Conservation (phyloP, 2,113 vertebrate species). For the Chauna torquata region DNA sequence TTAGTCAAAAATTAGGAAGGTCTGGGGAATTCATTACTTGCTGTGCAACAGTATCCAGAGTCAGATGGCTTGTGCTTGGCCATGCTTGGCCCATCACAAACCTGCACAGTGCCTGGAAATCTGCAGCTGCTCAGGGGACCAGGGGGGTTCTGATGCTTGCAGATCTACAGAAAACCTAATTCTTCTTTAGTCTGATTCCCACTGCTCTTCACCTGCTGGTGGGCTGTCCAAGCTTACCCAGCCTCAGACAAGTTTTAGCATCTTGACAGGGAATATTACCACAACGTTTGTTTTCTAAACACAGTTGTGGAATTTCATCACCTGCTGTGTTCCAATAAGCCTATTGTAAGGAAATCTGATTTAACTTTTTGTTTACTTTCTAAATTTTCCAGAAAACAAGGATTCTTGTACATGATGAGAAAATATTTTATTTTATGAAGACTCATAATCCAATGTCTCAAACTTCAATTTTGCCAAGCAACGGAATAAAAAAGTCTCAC, state of each 20-base stretch:
- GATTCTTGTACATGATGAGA: fast-evolving
- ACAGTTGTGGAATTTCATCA: neutral
- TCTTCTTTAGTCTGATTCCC: neutral
- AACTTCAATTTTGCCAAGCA: neutral
- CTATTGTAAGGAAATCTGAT: neutral
- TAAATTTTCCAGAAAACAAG: neutral
- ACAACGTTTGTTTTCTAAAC: neutral
- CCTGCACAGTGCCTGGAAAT: neutral
- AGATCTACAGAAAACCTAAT: neutral
- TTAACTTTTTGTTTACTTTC: neutral
- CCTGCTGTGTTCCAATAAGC: neutral
- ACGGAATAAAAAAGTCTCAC: neutral
- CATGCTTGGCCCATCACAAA: fast-evolving
- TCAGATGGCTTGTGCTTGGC: neutral
- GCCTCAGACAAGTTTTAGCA: neutral
- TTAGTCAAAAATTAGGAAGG: neutral
- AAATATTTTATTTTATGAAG: neutral
- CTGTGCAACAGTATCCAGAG: neutral
- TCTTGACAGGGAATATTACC: neutral
- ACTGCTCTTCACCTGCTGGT: neutral
- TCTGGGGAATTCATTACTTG: neutral
- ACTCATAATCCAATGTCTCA: neutral
- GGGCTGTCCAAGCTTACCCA: neutral
- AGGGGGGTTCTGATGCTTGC: neutral
- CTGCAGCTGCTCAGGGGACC: neutral